These are phyloP conservation scores for Meandrusa payeni DNA, from an alignment of 2,888 invertebrate species.

Conservation along the genomic window DNA sequence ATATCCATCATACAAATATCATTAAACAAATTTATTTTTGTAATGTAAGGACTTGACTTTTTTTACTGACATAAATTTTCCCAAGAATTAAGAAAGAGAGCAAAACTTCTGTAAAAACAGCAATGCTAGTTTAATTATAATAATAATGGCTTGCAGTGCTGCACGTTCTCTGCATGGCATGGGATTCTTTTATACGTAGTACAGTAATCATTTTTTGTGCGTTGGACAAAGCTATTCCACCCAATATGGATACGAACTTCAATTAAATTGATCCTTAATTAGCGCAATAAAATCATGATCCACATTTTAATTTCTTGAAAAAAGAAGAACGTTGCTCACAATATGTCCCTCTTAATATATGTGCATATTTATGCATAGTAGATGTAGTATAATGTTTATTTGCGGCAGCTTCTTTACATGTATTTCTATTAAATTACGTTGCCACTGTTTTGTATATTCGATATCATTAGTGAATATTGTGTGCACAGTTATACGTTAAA, in stretches of 20 bases:
- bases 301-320: conserved; percentile 51
- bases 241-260: conserved; percentile 59
- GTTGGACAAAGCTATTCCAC: conserved; percentile 38
- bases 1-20: background rate
- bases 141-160: conserved; percentile 22
- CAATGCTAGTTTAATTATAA: conserved; percentile 26
- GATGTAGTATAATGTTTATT: conserved; percentile 39
- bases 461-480: conserved; percentile 10
- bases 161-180: conserved; percentile 19
- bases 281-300: conserved; percentile 63
- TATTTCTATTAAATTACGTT: conserved; percentile 18
- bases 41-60: background rate
- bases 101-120: conserved; percentile 20
- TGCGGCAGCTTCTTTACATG: conserved; percentile 22
- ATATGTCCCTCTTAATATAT: conserved; percentile 41
- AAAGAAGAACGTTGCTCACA: conserved; percentile 37
- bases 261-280: conserved; percentile 69
- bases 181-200: conserved; percentile 20
- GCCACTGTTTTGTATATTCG: conserved; percentile 11
- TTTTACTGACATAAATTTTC: conserved; percentile 18
- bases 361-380: conserved; percentile 52
- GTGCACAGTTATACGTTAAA: conserved; percentile 1
- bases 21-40: conserved; percentile 9
- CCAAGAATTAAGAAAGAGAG: conserved; percentile 23
- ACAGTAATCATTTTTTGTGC: conserved; percentile 43